Conservation (phyloP, 2,888 invertebrate genomes). For the Tortrix viridana region DNA sequence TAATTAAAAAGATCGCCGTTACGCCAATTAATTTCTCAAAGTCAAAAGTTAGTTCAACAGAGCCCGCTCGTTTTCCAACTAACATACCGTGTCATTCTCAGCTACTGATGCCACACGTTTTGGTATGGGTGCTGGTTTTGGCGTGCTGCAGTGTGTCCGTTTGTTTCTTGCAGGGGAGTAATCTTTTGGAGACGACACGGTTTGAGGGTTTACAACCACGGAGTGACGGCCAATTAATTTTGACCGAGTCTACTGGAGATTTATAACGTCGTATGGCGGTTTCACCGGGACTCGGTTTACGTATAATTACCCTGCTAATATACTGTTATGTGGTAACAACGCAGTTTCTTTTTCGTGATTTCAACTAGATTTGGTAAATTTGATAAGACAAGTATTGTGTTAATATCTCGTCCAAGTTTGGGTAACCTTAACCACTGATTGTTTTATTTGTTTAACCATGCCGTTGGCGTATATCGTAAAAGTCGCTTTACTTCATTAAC, state of each 20-base stretch:
- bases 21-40: slow-evolving; percentile 82
- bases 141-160: slow-evolving; percentile 36
- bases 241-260: slow-evolving; percentile 61
- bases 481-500: slow-evolving; percentile 19
- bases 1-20: slow-evolving; percentile 74
- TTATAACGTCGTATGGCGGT: slow-evolving; percentile 51
- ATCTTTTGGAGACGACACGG: slow-evolving; percentile 64
- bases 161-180: slow-evolving; percentile 27
- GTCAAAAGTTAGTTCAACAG: slow-evolving; percentile 61
- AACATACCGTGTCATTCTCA: slow-evolving; percentile 39
- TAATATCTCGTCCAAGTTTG: background rate
- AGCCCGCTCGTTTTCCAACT: slow-evolving; percentile 51
- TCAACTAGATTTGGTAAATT: slow-evolving; percentile 6
- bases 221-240: slow-evolving; percentile 66
- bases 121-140: slow-evolving; percentile 22
- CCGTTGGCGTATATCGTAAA: slow-evolving; percentile 14
- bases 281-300: slow-evolving; percentile 46
- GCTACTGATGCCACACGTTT: background rate
- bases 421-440: background rate
- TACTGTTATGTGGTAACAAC: slow-evolving; percentile 32
- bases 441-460: background rate
- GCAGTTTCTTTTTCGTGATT: slow-evolving; percentile 24
- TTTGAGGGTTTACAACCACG: slow-evolving; percentile 64
- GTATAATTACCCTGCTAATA: slow-evolving; percentile 52
- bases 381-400: too few species aligned